Conservation (phyloP, 2,113 vertebrate genomes). For the Nycticebus coucang region DNA sequence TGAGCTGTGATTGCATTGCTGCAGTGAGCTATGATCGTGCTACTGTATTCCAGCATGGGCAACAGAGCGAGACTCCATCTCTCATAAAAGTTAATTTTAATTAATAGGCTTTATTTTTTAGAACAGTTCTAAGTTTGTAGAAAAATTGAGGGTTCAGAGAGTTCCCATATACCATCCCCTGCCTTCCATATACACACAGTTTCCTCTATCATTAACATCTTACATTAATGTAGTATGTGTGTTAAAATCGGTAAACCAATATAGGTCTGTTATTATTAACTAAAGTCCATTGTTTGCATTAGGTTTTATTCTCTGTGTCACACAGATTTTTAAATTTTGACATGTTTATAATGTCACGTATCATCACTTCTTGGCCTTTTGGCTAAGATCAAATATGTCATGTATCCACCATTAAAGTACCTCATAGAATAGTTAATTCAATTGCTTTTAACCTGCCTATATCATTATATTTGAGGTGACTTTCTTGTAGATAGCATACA, state of each 20-base stretch:
- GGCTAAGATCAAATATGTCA: neutral
- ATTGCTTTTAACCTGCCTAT: constrained; percentile 29
- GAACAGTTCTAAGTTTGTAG: neutral
- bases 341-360: neutral
- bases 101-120: neutral
- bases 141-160: neutral
- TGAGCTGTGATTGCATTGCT: too few species aligned
- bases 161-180: neutral
- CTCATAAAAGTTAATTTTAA: neutral
- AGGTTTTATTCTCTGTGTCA: constrained; percentile 12
- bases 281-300: constrained; percentile 4
- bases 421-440: neutral
- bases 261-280: neutral
- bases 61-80: neutral
- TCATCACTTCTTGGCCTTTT: neutral
- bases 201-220: neutral
- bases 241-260: neutral
- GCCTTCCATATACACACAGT: neutral
- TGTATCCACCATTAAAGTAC: neutral
- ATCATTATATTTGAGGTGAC: constrained; percentile 1
- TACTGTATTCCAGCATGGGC: neutral
- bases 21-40: too few species aligned
- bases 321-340: neutral
- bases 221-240: neutral
- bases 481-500: neutral